Percentiles rank a stretch among this genome's conserved stretches.
Conservation (phyloP, 2,113 vertebrate species). For the Etheostoma cragini region DNA sequence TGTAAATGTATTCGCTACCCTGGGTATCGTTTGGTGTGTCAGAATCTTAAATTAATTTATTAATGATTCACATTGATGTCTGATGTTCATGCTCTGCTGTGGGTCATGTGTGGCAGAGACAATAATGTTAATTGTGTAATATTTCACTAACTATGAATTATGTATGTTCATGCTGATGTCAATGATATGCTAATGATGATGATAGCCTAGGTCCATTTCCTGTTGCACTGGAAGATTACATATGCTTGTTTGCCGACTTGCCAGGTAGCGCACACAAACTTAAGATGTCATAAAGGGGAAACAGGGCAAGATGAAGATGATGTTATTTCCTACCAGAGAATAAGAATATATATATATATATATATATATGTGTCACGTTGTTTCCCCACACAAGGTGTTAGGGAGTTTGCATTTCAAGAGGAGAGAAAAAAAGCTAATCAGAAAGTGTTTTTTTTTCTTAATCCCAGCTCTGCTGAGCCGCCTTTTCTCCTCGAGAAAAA, state of each 20-base stretch:
- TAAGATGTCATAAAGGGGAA: constrained; percentile 35
- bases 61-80: constrained; percentile 25
- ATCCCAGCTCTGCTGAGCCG: constrained; percentile 76
- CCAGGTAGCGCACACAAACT: constrained; percentile 21
- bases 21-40: constrained; percentile 32
- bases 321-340: constrained; percentile 32
- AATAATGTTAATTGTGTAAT: constrained; percentile 56
- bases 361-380: constrained; percentile 49
- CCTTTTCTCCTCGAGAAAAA: constrained; percentile 72
- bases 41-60: constrained; percentile 40
- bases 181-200: constrained; percentile 69
- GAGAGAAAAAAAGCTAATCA: constrained; percentile 68
- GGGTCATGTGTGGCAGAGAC: constrained; percentile 19
- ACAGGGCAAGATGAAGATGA: constrained; percentile 7
- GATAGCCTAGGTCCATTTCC: constrained; percentile 60
- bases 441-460: constrained; percentile 61
- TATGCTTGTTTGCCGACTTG: constrained; percentile 30
- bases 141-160: constrained; percentile 69
- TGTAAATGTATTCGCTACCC: constrained; percentile 35
- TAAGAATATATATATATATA: constrained; percentile 12
- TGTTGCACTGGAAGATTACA: constrained; percentile 49
- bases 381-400: constrained; percentile 46
- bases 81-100: constrained; percentile 20
- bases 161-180: constrained; percentile 58
- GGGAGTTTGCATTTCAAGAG: constrained; percentile 70